phyloP scores from a whole-genome alignment of 2,113 vertebrate genomes.

The Nettapus auritus region DNA sequence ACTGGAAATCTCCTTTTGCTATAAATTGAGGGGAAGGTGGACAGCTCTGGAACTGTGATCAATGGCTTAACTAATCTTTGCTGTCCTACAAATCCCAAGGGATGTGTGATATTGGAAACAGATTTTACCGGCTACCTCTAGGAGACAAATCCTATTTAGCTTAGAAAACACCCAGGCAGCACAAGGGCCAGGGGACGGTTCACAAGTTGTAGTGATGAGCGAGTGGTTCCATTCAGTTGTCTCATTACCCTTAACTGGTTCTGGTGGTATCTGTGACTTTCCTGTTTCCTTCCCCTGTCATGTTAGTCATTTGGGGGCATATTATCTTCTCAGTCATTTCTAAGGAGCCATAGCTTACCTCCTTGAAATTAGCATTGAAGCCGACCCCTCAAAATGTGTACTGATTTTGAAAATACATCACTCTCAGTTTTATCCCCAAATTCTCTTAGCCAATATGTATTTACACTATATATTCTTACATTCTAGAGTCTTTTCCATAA shows the following conservation, averaged over 20 bases:
- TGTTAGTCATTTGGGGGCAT: not conserved
- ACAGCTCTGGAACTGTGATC: not conserved
- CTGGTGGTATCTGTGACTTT: not conserved
- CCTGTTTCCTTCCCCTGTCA: not conserved
- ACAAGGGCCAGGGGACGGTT: not conserved
- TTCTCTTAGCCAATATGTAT: not conserved
- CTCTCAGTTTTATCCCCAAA: not conserved
- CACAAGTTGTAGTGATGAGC: accelerated
- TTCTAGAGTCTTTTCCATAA: not conserved
- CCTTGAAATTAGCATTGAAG: not conserved
- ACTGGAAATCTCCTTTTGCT: not conserved
- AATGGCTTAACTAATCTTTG: not conserved
- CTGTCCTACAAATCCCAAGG: not conserved
- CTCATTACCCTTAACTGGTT: not conserved
- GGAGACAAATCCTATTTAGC: not conserved
- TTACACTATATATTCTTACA: not conserved
- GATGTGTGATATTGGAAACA: not conserved
- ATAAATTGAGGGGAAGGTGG: not conserved
- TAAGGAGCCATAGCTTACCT: not conserved
- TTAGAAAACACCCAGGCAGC: not conserved
- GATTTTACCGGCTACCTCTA: not conserved
- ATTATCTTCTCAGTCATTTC: not conserved
- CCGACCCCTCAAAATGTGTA: accelerated
- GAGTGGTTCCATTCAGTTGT: not conserved
- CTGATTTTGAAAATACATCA: not conserved